These are phyloP conservation scores for Sarcophaga caerulescens DNA, from an alignment of 2,888 invertebrate genomes.

Conservation along the genomic window DNA sequence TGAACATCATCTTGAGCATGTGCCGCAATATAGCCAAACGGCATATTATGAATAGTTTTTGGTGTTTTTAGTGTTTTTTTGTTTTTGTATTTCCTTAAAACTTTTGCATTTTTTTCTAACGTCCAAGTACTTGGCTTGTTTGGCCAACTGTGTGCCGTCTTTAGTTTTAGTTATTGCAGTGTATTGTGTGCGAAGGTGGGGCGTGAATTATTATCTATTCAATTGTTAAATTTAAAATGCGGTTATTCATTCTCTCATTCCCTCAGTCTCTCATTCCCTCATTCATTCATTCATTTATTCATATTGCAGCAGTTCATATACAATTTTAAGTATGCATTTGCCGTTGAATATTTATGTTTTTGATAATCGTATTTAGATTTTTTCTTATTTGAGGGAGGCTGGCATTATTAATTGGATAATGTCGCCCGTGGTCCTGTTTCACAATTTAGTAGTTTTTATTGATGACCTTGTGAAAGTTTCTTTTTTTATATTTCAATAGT, in stretches of 20 bases:
- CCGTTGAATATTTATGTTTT: constrained; percentile 34
- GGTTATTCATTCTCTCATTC: constrained; percentile 58
- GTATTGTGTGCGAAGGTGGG: constrained; percentile 74
- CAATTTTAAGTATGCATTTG: constrained; percentile 16
- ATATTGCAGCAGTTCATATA: not conserved
- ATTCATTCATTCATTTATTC: not conserved
- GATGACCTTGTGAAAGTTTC: constrained; percentile 56
- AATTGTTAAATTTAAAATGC: constrained; percentile 75
- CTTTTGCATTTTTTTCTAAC: constrained; percentile 20
- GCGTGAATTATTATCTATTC: constrained; percentile 80
- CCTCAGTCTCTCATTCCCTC: not conserved
- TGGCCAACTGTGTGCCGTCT: constrained; percentile 6
- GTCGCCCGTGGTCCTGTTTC: constrained; percentile 70
- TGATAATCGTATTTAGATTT: constrained; percentile 35
- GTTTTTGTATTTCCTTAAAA: not conserved
- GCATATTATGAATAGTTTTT: constrained; percentile 39
- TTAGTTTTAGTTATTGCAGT: constrained; percentile 34
- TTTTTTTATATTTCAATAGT: not conserved
- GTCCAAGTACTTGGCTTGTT: not conserved
- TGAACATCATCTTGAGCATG: not conserved
- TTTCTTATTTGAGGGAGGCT: constrained; percentile 60
- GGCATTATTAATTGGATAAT: constrained; percentile 75
- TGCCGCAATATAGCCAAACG: constrained; percentile 45
- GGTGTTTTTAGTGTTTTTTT: not conserved
- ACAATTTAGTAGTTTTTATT: constrained; percentile 66